phyloP scores from a whole-genome alignment of 2,113 vertebrate genomes.

The Hyla sarda region DNA sequence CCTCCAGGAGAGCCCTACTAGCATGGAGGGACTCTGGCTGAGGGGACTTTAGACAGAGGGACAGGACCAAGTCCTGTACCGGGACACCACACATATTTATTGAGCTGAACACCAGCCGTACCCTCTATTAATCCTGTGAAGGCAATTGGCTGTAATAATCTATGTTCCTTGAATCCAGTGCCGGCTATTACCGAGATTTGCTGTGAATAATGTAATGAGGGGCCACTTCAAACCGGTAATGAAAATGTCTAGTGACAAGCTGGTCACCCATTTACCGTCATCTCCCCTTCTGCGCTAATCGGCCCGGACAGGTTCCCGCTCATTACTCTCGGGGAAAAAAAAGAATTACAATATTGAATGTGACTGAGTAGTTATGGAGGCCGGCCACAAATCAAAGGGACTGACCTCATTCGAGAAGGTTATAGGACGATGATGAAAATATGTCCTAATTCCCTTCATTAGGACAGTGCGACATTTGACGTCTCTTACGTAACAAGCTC shows the following conservation, averaged over 20 bases:
- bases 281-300: constrained; percentile 63
- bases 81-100: too few species aligned
- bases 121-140: neutral
- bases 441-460: constrained; percentile 31
- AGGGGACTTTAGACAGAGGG: too few species aligned
- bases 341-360: constrained; percentile 62
- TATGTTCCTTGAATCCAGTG: constrained; percentile 2
- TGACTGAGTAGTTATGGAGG: constrained; percentile 6
- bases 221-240: constrained; percentile 60
- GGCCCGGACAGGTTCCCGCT: constrained; percentile 66
- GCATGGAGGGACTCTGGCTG: too few species aligned
- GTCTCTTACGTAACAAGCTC: neutral
- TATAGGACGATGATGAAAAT: constrained; percentile 41
- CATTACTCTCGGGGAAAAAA: constrained; percentile 62
- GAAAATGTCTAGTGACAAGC: constrained; percentile 66
- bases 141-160: constrained; percentile 35
- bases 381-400: constrained; percentile 15
- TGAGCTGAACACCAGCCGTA: neutral
- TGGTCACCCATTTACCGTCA: constrained; percentile 25
- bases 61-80: too few species aligned
- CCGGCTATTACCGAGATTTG: neutral
- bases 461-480: neutral
- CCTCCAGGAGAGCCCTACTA: too few species aligned
- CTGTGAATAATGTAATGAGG: constrained; percentile 20
- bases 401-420: constrained; percentile 49